Evolutionary conservation across 2,113 vertebrate genomes (phyloP).

Genomic region (Bettongia penicillata): DNA sequence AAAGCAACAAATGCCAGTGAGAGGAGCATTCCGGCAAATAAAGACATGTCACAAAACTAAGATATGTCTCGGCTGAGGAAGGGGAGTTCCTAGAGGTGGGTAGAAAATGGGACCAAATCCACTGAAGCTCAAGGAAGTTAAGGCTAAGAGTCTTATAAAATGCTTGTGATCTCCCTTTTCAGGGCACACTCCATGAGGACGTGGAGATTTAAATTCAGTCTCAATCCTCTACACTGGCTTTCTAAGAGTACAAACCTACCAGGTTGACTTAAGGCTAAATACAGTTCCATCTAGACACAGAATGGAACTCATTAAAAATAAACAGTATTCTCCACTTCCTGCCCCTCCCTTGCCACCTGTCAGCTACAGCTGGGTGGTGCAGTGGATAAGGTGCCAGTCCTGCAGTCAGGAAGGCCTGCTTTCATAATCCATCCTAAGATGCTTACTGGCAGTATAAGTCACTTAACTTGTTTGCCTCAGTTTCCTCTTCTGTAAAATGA

Average conservation of each 20-base stretch:
- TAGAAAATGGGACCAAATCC: background rate
- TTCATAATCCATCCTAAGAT: background rate
- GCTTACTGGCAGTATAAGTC: background rate
- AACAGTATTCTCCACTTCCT: background rate
- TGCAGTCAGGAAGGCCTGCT: too few species aligned
- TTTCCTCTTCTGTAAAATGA: background rate
- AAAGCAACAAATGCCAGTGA: background rate
- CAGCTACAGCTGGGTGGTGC: background rate
- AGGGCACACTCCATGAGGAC: background rate
- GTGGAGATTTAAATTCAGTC: background rate
- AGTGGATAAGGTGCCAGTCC: background rate
- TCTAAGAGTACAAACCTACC: background rate
- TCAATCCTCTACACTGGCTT: background rate
- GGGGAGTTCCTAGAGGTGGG: background rate
- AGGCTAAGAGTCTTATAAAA: background rate
- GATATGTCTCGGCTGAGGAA: background rate
- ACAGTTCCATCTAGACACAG: background rate
- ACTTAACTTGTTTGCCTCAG: background rate
- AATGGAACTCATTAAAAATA: background rate
- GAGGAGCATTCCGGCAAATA: background rate
- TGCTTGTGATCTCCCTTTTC: background rate
- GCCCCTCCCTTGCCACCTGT: background rate
- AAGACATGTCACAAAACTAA: background rate
- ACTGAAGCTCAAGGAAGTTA: background rate
- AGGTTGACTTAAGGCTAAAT: conserved; percentile 5